These are phyloP conservation scores for Falco berigora DNA, from an alignment of 2,797 vertebrate species.

Conservation along the genomic window DNA sequence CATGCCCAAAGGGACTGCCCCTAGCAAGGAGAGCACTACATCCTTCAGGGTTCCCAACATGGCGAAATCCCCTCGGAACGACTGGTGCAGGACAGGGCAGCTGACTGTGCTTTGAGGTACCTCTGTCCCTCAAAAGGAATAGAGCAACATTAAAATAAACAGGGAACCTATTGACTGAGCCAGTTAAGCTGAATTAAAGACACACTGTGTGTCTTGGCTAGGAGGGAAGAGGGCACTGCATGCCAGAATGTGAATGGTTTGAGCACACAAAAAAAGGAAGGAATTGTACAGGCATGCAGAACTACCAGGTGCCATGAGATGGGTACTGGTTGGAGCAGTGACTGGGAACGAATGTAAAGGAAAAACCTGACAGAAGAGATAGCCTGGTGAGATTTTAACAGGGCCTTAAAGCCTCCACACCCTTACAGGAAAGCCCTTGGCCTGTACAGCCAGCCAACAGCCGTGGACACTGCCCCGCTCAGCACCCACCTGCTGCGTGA, in stretches of 20 bases:
- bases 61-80: not conserved
- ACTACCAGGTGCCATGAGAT: not conserved
- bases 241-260: not conserved
- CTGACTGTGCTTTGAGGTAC: not conserved
- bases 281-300: not conserved
- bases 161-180: not conserved
- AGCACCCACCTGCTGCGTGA: not conserved
- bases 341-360: not conserved
- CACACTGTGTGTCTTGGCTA: not conserved
- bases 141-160: not conserved
- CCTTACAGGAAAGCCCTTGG: not conserved
- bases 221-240: not conserved
- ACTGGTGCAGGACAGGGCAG: not conserved
- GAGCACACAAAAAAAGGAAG: not conserved
- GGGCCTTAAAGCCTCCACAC: not conserved
- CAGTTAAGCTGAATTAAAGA: not conserved
- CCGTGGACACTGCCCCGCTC: not conserved
- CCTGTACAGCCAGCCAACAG: not conserved
- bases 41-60: not conserved
- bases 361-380: not conserved
- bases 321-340: not conserved
- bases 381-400: not conserved
- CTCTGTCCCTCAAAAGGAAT: not conserved
- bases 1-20: accelerated
- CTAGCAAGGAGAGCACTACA: not conserved